Conservation (phyloP, 2,113 vertebrate species). For the Halcyon senegalensis region DNA sequence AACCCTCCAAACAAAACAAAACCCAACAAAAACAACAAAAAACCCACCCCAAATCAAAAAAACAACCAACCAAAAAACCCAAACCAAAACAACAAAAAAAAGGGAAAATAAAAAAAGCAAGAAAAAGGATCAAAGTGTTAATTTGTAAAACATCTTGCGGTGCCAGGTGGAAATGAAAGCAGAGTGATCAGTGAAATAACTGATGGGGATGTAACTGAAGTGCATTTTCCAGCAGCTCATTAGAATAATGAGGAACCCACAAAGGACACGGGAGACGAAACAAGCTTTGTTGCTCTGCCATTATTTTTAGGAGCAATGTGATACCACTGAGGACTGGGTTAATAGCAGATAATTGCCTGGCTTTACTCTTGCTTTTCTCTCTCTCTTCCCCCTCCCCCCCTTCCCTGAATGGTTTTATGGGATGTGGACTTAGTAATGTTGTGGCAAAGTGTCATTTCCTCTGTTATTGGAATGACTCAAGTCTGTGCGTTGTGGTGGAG, state of each 20-base stretch:
- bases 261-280: conserved; percentile 27
- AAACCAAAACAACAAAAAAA: not conserved
- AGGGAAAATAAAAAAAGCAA: not conserved
- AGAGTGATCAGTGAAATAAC: conserved; percentile 39
- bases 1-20: too few species aligned
- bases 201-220: not conserved
- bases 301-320: conserved; percentile 57
- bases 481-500: conserved; percentile 1
- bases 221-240: conserved; percentile 35
- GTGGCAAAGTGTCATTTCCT: conserved; percentile 70
- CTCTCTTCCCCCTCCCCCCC: rapidly evolving
- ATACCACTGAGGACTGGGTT: conserved; percentile 21
- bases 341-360: conserved; percentile 58
- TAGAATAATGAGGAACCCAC: conserved; percentile 40
- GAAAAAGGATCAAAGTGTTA: conserved; percentile 48
- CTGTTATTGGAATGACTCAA: conserved; percentile 68
- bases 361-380: conserved; percentile 36
- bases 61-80: too few species aligned
- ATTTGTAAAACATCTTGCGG: not conserved
- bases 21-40: too few species aligned
- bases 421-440: conserved; percentile 70
- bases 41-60: too few species aligned
- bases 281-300: conserved; percentile 52
- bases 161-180: conserved; percentile 60
- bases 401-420: conserved; percentile 61